phyloP scores from a whole-genome alignment of 2,113 vertebrate species.

The Megaceryle torquata region DNA sequence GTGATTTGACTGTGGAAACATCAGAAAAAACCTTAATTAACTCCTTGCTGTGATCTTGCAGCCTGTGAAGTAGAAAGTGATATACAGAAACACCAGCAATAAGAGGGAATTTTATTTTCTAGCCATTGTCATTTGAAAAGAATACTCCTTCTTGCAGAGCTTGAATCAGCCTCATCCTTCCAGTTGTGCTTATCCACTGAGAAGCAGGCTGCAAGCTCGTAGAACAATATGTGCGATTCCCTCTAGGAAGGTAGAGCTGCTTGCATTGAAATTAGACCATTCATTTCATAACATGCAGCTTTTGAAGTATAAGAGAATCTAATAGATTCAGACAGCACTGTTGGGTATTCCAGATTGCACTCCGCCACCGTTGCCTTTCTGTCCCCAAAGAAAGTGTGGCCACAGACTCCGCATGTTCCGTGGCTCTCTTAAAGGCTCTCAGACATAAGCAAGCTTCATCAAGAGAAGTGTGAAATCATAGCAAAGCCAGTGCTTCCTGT shows the following conservation, averaged over 20 bases:
- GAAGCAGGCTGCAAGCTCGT: background rate
- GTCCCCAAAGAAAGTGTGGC: background rate
- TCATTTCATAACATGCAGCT: background rate
- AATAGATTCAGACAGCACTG: background rate
- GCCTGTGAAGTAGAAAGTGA: background rate
- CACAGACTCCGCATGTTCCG: background rate
- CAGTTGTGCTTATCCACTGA: background rate
- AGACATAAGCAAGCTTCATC: conserved; percentile 2
- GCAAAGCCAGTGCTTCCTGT: conserved; percentile 45
- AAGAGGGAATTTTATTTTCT: background rate
- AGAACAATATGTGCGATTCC: accelerated
- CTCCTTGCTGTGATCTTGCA: background rate
- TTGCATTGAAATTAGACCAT: background rate
- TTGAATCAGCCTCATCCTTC: background rate
- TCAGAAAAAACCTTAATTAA: background rate
- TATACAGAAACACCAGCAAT: background rate
- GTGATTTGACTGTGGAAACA: background rate
- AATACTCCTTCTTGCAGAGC: background rate
- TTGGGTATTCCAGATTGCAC: conserved; percentile 25
- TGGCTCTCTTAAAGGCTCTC: conserved; percentile 1
- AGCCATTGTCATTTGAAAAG: background rate
- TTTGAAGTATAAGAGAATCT: background rate
- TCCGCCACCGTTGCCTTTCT: background rate
- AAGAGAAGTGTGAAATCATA: conserved; percentile 63
- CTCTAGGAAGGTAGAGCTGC: background rate